Evolutionary conservation across 2,113 vertebrate genomes (phyloP).

Genomic region (Spea multiplicata): DNA sequence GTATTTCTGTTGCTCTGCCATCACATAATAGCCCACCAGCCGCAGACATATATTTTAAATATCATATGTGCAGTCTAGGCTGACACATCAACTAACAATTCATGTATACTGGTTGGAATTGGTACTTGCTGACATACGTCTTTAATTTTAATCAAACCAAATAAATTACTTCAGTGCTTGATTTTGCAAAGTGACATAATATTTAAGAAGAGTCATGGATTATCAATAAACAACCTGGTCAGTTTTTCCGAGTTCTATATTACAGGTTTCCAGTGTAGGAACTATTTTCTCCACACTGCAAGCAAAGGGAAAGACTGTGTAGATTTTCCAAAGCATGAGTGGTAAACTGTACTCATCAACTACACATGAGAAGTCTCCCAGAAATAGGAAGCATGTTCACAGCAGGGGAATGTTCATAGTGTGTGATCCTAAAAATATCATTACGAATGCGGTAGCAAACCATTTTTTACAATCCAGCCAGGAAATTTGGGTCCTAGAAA

Average conservation of each 20-base stretch:
- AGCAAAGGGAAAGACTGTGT: constrained; percentile 32
- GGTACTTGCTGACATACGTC: too few relatives aligned
- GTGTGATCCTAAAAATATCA: constrained; percentile 42
- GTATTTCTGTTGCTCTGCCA: too few relatives aligned
- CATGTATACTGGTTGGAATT: too few relatives aligned
- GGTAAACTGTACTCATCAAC: constrained; percentile 41
- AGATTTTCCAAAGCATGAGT: constrained; percentile 44
- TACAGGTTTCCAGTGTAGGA: constrained; percentile 31
- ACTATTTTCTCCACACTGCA: constrained; percentile 26
- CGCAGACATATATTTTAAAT: too few relatives aligned
- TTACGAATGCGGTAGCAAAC: constrained; percentile 33
- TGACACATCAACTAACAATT: too few relatives aligned
- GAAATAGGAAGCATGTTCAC: constrained; percentile 40
- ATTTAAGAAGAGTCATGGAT: neutral
- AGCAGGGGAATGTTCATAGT: constrained; percentile 38
- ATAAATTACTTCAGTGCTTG: neutral
- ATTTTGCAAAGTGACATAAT: neutral
- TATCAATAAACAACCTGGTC: constrained; percentile 13
- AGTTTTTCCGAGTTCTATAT: constrained; percentile 23
- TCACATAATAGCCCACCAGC: too few relatives aligned
- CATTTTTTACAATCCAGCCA: constrained; percentile 18
- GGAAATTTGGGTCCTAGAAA: constrained; percentile 3
- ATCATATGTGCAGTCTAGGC: too few relatives aligned
- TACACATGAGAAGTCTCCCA: constrained; percentile 24
- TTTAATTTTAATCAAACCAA: neutral